Evolutionary conservation across 2,797 vertebrate species (phyloP).

Genomic region (Clangula hyemalis): DNA sequence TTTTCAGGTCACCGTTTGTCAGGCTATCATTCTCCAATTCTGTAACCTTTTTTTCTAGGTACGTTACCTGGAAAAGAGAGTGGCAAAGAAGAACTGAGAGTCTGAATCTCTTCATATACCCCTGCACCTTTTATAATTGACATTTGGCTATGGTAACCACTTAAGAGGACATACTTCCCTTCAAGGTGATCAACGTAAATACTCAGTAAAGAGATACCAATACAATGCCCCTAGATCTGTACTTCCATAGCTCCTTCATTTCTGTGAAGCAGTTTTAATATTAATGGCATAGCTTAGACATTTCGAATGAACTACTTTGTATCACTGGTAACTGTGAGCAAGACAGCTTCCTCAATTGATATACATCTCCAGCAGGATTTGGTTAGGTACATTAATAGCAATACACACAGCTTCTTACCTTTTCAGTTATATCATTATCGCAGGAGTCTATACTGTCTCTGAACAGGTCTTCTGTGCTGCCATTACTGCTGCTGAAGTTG

Average conservation of each 20-base stretch:
- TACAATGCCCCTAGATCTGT: neutral
- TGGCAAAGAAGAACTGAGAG: neutral
- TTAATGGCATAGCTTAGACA: neutral
- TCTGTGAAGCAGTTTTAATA: neutral
- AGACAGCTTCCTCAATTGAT: neutral
- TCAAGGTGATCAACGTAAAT: neutral
- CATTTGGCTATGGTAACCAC: neutral
- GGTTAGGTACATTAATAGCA: neutral
- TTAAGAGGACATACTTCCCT: neutral
- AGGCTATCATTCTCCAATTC: constrained; percentile 92
- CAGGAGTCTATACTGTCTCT: constrained; percentile 95
- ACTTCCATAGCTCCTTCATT: neutral
- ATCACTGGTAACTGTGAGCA: neutral
- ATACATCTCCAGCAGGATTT: neutral
- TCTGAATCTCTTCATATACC: neutral
- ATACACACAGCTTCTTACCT: constrained; percentile 79
- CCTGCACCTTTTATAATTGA: neutral
- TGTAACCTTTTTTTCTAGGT: constrained; percentile 93
- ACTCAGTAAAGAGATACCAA: neutral
- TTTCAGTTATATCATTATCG: constrained; percentile 94
- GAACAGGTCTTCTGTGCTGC: constrained; percentile 97
- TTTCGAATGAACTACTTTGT: neutral
- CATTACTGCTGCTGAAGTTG: constrained; percentile 96
- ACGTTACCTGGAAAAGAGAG: constrained; percentile 80
- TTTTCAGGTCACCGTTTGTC: constrained; percentile 89